These are phyloP conservation scores for Poecilia picta DNA, from an alignment of 2,797 vertebrate species.

Conservation along the genomic window DNA sequence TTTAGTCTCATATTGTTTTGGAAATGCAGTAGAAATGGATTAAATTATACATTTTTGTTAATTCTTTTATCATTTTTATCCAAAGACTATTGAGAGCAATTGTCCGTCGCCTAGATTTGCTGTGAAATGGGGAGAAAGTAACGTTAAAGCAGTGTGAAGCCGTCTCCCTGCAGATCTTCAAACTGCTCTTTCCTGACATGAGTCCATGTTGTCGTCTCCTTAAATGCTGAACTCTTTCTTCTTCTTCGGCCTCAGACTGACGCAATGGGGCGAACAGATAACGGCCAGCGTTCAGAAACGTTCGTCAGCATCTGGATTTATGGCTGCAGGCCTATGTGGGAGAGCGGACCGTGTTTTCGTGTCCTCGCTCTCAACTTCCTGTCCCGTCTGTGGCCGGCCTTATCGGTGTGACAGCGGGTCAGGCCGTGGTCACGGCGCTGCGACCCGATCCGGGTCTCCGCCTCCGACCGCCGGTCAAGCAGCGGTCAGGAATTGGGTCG, in stretches of 20 bases:
- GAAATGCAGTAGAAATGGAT: too few relatives aligned
- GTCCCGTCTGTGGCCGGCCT: conserved; percentile 73
- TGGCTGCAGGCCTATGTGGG: conserved; percentile 47
- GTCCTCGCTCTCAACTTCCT: conserved; percentile 77
- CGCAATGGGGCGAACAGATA: conserved; percentile 37
- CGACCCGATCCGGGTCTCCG: conserved; percentile 22
- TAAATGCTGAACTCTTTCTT: conserved; percentile 1
- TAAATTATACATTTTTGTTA: too few relatives aligned
- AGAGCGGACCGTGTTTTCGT: conserved; percentile 34
- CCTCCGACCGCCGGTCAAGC: conserved; percentile 62
- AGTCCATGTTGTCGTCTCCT: neutral
- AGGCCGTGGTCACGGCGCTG: conserved; percentile 64
- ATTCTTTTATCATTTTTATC: too few relatives aligned
- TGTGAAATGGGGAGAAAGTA: neutral
- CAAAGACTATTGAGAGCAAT: too few relatives aligned
- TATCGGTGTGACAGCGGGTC: conserved; percentile 69
- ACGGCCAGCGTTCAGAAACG: conserved; percentile 1
- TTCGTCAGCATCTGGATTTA: conserved; percentile 54
- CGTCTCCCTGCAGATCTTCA: neutral
- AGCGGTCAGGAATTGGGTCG: conserved; percentile 53
- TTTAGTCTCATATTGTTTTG: too few relatives aligned
- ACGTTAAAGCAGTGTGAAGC: too few relatives aligned
- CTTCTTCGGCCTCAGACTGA: conserved; percentile 14
- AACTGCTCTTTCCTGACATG: neutral
- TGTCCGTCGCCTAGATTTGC: neutral